phyloP scores from a whole-genome alignment of 2,888 invertebrate genomes.

The Drosophila merina region DNA sequence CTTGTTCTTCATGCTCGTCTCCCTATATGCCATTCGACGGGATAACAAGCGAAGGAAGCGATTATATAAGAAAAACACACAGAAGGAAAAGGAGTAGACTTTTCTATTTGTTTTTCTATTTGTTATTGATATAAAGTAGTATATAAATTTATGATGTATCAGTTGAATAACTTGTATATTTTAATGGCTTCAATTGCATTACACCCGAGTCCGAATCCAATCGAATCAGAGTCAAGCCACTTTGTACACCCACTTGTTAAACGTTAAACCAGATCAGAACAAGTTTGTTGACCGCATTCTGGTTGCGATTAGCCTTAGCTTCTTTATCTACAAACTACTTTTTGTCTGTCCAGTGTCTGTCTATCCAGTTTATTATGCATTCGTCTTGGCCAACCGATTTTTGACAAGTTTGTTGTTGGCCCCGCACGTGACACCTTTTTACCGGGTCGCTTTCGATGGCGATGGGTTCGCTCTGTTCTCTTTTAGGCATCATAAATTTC shows the following conservation, averaged over 20 bases:
- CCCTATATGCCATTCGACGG: slow-evolving; percentile 5
- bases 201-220: slow-evolving; percentile 1
- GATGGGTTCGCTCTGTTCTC: slow-evolving; percentile 35
- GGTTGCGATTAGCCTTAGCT: slow-evolving; percentile 56
- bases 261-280: slow-evolving; percentile 47
- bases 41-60: slow-evolving; percentile 18
- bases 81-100: not conserved
- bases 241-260: slow-evolving; percentile 27
- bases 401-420: slow-evolving; percentile 65
- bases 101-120: not conserved
- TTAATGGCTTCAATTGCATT: slow-evolving; percentile 17
- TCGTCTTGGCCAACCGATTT: slow-evolving; percentile 67
- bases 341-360: slow-evolving; percentile 26
- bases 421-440: slow-evolving; percentile 72
- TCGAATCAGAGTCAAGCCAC: not conserved
- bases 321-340: slow-evolving; percentile 65
- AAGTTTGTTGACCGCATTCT: slow-evolving; percentile 77
- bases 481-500: slow-evolving; percentile 67
- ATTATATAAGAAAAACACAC: slow-evolving; percentile 4
- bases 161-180: slow-evolving; percentile 21
- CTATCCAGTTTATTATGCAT: slow-evolving; percentile 53
- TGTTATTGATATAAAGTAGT: not conserved
- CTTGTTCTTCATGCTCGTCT: slow-evolving; percentile 21
- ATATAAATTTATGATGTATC: not conserved
- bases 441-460: slow-evolving; percentile 7